Evolutionary conservation across 1,140 invertebrate species (phyloP).

Genomic region (Ctenoplectra terminalis): DNA sequence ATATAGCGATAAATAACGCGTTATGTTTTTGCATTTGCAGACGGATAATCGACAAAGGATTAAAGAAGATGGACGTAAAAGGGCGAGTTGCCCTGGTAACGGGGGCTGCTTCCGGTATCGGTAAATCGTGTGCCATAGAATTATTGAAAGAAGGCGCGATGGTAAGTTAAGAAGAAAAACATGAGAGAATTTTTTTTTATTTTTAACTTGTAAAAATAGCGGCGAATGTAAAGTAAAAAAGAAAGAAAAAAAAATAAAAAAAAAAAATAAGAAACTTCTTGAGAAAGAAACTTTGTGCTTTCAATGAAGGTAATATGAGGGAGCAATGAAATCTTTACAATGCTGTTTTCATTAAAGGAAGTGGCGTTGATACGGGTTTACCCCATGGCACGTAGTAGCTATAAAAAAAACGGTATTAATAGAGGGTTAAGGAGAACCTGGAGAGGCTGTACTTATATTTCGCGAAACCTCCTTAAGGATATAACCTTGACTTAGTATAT

Average conservation of each 20-base stretch:
- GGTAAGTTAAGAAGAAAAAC: slow-evolving; percentile 78
- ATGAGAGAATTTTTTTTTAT: not conserved
- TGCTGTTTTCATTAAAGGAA: not conserved
- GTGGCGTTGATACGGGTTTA: not conserved
- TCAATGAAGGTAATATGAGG: not conserved
- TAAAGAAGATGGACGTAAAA: slow-evolving; percentile 75
- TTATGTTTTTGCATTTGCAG: slow-evolving; percentile 29
- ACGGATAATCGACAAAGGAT: slow-evolving; percentile 26
- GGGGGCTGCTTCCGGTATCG: slow-evolving; percentile 89
- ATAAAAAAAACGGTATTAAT: slow-evolving; percentile 10
- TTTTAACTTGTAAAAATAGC: too few species aligned
- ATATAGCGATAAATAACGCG: not conserved
- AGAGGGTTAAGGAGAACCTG: not conserved
- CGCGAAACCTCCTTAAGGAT: slow-evolving; percentile 38
- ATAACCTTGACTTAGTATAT: slow-evolving; percentile 27
- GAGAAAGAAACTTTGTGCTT: not conserved
- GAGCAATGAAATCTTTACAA: not conserved
- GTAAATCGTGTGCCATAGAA: slow-evolving; percentile 87
- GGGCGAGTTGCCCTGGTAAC: slow-evolving; percentile 89
- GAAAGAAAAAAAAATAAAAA: too few species aligned
- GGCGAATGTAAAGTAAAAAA: too few species aligned
- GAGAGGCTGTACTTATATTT: not conserved
- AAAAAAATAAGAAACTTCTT: not conserved
- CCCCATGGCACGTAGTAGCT: not conserved
- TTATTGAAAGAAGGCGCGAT: slow-evolving; percentile 88